Conservation (phyloP, 1,140 invertebrate genomes). For the Eupeodes corollae region DNA sequence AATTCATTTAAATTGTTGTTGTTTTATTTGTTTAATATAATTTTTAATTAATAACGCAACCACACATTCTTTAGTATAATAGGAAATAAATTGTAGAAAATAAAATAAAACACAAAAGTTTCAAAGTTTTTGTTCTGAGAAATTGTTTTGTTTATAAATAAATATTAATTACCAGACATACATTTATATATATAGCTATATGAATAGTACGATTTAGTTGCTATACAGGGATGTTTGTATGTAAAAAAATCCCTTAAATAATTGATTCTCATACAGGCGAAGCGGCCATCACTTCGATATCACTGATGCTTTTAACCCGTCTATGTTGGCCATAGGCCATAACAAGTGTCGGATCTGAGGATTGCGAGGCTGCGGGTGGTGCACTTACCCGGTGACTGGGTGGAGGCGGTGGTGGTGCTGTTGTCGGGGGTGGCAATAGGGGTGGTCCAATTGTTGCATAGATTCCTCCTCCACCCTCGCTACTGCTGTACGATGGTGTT, state of each 20-base stretch:
- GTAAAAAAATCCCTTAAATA: neutral
- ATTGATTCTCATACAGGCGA: constrained; percentile 25
- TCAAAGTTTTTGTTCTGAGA: neutral
- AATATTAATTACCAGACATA: neutral
- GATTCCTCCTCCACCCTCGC: constrained; percentile 36
- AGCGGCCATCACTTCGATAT: constrained; percentile 49
- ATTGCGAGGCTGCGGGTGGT: constrained; percentile 33
- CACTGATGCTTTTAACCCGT: constrained; percentile 58
- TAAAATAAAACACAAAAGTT: too few species aligned
- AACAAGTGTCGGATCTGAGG: constrained; percentile 14
- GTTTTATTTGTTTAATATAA: too few species aligned
- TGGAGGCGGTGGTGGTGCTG: constrained; percentile 40
- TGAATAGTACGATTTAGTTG: too few species aligned
- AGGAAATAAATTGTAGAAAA: too few species aligned
- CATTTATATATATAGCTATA: neutral
- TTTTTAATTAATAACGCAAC: too few species aligned
- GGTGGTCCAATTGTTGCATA: constrained; percentile 45
- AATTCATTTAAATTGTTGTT: too few species aligned
- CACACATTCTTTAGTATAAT: too few species aligned
- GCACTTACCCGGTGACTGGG: constrained; percentile 39
- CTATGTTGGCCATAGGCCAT: constrained; percentile 42
- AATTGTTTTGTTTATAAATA: neutral
- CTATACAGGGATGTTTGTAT: too few species aligned
- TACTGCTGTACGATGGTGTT: constrained; percentile 37
- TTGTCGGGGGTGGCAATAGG: constrained; percentile 46